A percentile compares a stretch with the other conserved stretches of the same genome.
Evolutionary conservation across 2,888 invertebrate species (phyloP).

Genomic region (Pachydiplax longipennis): DNA sequence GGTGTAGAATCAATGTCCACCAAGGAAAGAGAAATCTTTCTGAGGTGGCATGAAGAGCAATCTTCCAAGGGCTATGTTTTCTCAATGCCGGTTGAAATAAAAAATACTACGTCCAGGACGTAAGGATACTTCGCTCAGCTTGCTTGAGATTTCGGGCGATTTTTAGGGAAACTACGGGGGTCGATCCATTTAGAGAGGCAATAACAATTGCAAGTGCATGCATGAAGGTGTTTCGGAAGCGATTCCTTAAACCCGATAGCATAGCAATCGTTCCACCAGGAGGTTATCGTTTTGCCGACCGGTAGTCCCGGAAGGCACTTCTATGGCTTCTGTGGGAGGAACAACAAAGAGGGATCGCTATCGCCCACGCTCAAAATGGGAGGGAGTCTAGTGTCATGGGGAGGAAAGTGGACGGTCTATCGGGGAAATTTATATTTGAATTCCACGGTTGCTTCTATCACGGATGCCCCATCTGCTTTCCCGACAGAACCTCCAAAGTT

Average conservation of each 20-base stretch:
- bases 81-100: constrained; percentile 47
- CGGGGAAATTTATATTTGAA: too few species aligned
- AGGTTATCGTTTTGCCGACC: neutral
- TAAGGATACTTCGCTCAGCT: neutral
- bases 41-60: constrained; percentile 50
- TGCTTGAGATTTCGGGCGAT: constrained; percentile 49
- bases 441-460: too few species aligned
- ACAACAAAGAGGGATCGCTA: neutral
- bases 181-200: neutral
- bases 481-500: neutral
- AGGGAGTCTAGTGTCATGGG: neutral
- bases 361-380: too few species aligned
- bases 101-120: neutral
- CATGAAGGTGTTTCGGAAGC: constrained; percentile 49
- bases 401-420: too few species aligned
- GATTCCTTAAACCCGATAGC: constrained; percentile 44
- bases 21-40: constrained; percentile 48
- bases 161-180: constrained; percentile 9
- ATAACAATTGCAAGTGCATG: constrained; percentile 31
- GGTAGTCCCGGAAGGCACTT: too few species aligned
- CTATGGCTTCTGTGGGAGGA: neutral
- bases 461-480: neutral
- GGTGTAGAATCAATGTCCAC: too few species aligned
- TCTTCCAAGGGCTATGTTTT: constrained; percentile 47
- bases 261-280: neutral